Base-by-base conservation (phyloP, 1,140 invertebrate species). In the Drosophila eugracilis region DNA sequence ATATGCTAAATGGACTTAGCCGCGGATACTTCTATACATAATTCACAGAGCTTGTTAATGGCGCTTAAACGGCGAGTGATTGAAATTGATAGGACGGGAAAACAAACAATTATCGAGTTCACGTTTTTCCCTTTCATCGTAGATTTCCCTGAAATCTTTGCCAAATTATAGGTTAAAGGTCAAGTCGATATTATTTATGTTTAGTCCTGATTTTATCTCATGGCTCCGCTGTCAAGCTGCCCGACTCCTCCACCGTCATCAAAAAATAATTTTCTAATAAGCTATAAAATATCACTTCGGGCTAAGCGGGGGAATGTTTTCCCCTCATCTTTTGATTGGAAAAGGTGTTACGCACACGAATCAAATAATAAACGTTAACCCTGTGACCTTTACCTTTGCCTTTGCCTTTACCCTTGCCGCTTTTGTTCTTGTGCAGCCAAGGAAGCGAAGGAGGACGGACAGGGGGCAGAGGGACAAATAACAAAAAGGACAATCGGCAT, bases 211-310 rank as follows among this genome's bases (percentile, higher is more conserved):
- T 75, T 45, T 52, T 86, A 80, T 85, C 76, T 48, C 32, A 21
- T 28, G 28, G 39, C 28, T 49, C 58, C 63, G 54, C 5, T 24
- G 37, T 60, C 32, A 44, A 45, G 41, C 65, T 78, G 53, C 10
- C 14, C 28, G 32, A 39, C 58, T 50, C 26, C 71, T 34, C 34
- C 71, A 42, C 49, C 52, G 28, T 39, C 44, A 10, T 49, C 50
- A 45, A 70, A 59, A 72, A 32, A 83, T 86, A 86, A 81, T 88
- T 85, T 85, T 85, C 53, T 89, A 89, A 89, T 89, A 89, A 89
- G 74, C 85, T 34, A 89, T 89, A 89, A 89, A 89, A 89, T 89
- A 90, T 89, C 66, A 85, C 85, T 62, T 75, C 67, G 37, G 49
- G 24, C 42, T 48, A 50, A 72, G 47, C 24, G 36, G 50, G 9